These are phyloP conservation scores for Halocaridina rubra DNA, from an alignment of 2,888 invertebrate genomes.

Conservation along the genomic window DNA sequence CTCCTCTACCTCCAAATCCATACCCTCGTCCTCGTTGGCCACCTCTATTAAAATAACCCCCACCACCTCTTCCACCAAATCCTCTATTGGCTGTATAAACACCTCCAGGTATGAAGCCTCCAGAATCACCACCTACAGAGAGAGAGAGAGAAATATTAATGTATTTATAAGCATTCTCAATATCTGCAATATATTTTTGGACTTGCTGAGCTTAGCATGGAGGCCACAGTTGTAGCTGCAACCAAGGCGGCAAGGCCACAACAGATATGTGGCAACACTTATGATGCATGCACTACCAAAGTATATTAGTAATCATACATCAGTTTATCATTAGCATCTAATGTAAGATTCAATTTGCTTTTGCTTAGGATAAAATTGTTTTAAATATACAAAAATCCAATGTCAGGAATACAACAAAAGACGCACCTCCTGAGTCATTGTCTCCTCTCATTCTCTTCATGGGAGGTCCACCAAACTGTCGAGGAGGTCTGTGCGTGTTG, in stretches of 20 bases:
- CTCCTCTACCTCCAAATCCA: conserved; percentile 34
- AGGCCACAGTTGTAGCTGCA: too few relatives aligned
- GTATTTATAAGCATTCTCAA: background rate
- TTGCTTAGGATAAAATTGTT: background rate
- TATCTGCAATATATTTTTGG: too few relatives aligned
- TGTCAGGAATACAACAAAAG: background rate
- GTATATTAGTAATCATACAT: background rate
- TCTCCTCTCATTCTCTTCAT: conserved; percentile 48
- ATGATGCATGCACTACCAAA: background rate
- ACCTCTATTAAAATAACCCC: conserved; percentile 21
- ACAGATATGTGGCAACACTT: too few relatives aligned
- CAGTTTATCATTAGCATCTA: background rate
- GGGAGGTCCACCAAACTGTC: conserved; percentile 58
- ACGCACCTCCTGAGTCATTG: conserved; percentile 13
- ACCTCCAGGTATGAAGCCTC: background rate
- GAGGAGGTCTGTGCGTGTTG: conserved; percentile 59
- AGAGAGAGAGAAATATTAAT: background rate
- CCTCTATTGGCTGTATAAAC: conserved; percentile 37
- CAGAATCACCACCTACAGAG: conserved; percentile 30
- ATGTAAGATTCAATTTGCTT: background rate
- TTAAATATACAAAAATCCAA: background rate
- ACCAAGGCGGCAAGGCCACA: too few relatives aligned
- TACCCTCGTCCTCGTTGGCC: background rate
- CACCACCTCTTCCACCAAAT: conserved; percentile 18
- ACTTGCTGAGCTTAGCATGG: too few relatives aligned